Base-by-base conservation (phyloP, 2,797 vertebrate species). In the Rhinichthys osculus region DNA sequence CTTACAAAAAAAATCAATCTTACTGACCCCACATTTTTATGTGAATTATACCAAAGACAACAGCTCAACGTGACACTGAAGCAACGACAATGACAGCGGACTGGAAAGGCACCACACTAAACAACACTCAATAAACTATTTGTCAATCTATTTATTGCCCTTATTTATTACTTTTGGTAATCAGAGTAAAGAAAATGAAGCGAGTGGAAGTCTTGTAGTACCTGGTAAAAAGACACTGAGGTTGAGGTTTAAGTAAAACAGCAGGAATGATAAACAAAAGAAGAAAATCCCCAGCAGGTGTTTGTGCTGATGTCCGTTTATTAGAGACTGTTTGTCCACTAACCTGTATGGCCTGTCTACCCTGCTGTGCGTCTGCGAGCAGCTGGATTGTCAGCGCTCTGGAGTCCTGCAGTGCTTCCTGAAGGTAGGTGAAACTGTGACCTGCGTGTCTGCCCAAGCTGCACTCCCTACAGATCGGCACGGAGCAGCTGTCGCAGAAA, bases 391-490 rank as follows among this genome's bases (percentile, higher is more conserved):
- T 99, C 87, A 99, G 94, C 16, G 98, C 94, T 89, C 98, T 94
- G 40, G 97, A 99, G 92, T 99, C 98, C 91, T 99, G 98, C 19
- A 99, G 95, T 10, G 97, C 98, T 0, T 99, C 98, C 92, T 99
- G 98, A 91, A 99, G 96, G 95, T 97, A 97, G 93, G 95, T 92
- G 90, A 96, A 96, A 88, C 95, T 96, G 94, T 97, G 97, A 82
- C 96, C 96, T 6, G 94, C 94, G 0, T 97, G 97, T 71, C 96
- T 92, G 64, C 98, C 97, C 91, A 97, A 92, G 5, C 97, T 99
- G 93, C 98, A 99, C 93, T 99, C 98, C 27, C 98, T 96, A 91
- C 98, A 99, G 94, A 99, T 98, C 78, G 98, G 98, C 89, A 99
- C 95, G 1, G 97, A 97, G 90, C 98, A 99, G 33, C 96, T 97